Evolutionary conservation across 2,113 vertebrate species (phyloP).

Genomic region (Ceuthmochares aereus): DNA sequence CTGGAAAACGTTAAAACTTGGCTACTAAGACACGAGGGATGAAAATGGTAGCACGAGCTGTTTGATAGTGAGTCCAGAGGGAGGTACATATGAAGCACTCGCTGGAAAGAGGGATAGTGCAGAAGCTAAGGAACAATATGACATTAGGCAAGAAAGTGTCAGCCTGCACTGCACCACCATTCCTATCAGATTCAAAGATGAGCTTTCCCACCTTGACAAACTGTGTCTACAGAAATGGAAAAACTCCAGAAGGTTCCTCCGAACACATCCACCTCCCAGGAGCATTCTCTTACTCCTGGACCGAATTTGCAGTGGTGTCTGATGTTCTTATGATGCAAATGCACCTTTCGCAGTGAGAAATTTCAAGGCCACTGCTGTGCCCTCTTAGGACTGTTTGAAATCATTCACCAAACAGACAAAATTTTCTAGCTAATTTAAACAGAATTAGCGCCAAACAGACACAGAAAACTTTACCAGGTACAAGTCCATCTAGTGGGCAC

Average conservation of each 20-base stretch:
- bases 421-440: not conserved
- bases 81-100: not conserved
- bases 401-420: not conserved
- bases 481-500: no score
- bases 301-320: not conserved
- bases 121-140: not conserved
- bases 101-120: not conserved
- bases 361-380: not conserved
- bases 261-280: not conserved
- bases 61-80: not conserved
- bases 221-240: not conserved
- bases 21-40: rapidly evolving
- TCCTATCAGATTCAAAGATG: not conserved
- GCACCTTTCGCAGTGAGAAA: not conserved
- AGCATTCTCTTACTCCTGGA: not conserved
- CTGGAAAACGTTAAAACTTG: not conserved
- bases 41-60: rapidly evolving
- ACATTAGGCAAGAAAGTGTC: not conserved
- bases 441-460: not conserved
- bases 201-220: not conserved
- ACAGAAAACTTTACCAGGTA: not conserved
- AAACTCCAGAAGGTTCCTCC: not conserved
- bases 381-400: not conserved
- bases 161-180: no score
- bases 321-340: not conserved